Evolutionary conservation across 2,888 invertebrate genomes (phyloP), one percentile per base, ranked within the genome.

Genomic region (Cactoblastis cactorum): DNA sequence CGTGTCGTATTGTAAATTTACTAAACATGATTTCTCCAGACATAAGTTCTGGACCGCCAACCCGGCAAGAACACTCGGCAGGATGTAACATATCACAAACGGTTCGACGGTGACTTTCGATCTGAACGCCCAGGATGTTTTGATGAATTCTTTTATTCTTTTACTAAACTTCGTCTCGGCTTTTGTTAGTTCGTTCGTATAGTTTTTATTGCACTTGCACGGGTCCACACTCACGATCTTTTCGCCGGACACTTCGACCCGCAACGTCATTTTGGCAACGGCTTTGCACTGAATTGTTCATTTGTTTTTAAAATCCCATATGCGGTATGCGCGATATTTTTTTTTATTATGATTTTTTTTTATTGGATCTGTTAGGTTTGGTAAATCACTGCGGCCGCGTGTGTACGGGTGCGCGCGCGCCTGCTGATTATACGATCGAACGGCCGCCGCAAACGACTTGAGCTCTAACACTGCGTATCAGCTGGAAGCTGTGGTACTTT

Each of bases 61-160:
- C 24, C 93, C 93, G 0, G 95, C 94, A 12, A 92, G 78, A 1
- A 92, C 92, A 74, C 92, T 92, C 43, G 93, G 93, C 67, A 93
- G 78, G 43, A 93, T 83, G 65, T 93, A 94, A 67, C 92, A 92
- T 49, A 92, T 85, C 48, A 94, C 83, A 61, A 93, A 92, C 4
- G 94, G 94, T 73, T 94, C 94, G 19, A 94, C 93, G n/a, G 93
- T 93, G 32, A 89, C 63, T 72, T 85, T 83, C 9, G 83, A 74
- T 69, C 80, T 77, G 56, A 85, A 71, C 22, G 75, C 71, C 87
- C 89, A 88, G 57, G 80, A 67, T 55, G 78, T 72, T 69, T 85
- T 86, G 9, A 88, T 67, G 49, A 79, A 80, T 58, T 80, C 69
- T 59, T 88, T 88, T 28, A 86, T 63, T 56, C 83, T 73, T 55